Percentiles rank a stretch among this genome's conserved stretches.
phyloP scores from a whole-genome alignment of 2,888 invertebrate genomes.

The Halocaridina rubra region DNA sequence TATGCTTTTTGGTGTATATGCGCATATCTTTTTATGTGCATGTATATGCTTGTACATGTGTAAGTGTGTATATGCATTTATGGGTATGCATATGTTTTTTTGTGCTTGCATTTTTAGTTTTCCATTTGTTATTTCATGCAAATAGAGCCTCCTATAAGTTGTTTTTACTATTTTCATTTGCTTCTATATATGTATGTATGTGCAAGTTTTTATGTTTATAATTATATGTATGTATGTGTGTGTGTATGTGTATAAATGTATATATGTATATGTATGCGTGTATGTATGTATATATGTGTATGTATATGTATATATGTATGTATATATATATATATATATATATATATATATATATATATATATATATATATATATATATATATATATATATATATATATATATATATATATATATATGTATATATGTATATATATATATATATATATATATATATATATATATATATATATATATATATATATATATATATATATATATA shows the following conservation, averaged over 20 bases:
- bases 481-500: background rate
- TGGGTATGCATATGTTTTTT: no score
- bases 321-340: background rate
- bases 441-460: background rate
- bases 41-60: no score
- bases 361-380: background rate
- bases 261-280: background rate
- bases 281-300: background rate
- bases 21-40: no score
- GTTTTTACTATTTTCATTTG: no score
- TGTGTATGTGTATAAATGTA: background rate
- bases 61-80: no score
- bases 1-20: no score
- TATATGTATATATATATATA: background rate
- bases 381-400: background rate
- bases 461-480: background rate
- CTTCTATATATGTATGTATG: no score
- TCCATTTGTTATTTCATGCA: no score
- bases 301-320: background rate
- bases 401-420: background rate
- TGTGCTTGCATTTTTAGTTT: no score
- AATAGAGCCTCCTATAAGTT: no score
- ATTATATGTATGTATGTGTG: background rate
- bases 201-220: background rate
- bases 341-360: background rate